A percentile compares a stretch with the other conserved stretches of the same genome.
Conservation (phyloP, 2,113 vertebrate species). For the Odobenus rosmarus region DNA sequence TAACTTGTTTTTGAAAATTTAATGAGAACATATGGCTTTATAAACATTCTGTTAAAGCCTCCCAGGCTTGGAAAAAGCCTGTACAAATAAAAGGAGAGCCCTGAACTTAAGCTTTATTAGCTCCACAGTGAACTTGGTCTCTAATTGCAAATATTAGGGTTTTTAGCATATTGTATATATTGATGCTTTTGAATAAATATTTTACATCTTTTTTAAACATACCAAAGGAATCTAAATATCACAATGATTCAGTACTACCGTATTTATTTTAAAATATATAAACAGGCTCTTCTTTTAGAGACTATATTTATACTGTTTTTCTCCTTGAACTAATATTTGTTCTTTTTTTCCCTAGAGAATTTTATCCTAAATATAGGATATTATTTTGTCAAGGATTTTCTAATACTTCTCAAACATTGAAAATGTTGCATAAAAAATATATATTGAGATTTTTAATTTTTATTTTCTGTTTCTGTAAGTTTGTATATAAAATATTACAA, state of each 20-base stretch:
- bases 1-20: slow-evolving; percentile 18
- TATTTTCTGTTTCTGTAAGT: not conserved
- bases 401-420: not conserved
- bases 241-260: not conserved
- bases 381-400: not conserved
- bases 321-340: not conserved
- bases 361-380: not conserved
- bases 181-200: not conserved
- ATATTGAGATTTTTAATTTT: not conserved
- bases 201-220: not conserved
- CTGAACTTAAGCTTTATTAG: not conserved
- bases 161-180: not conserved
- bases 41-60: not conserved
- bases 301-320: not conserved
- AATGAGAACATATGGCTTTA: not conserved
- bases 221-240: not conserved
- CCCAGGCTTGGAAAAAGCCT: not conserved
- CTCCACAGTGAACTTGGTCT: not conserved
- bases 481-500: not conserved
- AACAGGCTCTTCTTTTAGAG: not conserved
- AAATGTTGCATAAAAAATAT: not conserved
- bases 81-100: not conserved
- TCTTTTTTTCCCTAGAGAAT: not conserved
- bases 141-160: not conserved
- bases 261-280: not conserved